These are phyloP conservation scores for Erpetoichthys calabaricus DNA, from an alignment of 2,797 vertebrate species.

Conservation along the genomic window DNA sequence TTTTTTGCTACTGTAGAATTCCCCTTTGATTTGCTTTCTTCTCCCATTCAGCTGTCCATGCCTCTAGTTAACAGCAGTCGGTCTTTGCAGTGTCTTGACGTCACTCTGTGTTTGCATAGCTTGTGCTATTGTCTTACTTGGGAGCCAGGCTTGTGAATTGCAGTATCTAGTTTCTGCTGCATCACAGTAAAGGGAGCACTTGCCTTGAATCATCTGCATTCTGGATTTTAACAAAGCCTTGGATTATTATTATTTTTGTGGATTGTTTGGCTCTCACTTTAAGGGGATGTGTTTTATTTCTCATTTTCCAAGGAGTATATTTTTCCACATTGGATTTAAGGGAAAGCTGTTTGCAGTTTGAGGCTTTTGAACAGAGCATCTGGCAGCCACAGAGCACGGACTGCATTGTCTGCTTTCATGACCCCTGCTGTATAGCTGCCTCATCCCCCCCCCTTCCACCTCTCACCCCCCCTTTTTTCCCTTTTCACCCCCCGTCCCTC, in stretches of 20 bases:
- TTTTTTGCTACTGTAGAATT: conserved; percentile 52
- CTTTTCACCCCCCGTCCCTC: conserved; percentile 31
- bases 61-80: conserved; percentile 47
- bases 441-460: conserved; percentile 56
- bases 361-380: conserved; percentile 39
- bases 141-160: conserved; percentile 51
- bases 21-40: conserved; percentile 37
- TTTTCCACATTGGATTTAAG: conserved; percentile 19
- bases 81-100: conserved; percentile 68
- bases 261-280: conserved; percentile 16
- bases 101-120: conserved; percentile 69
- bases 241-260: conserved; percentile 12
- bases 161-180: conserved; percentile 44
- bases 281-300: background rate
- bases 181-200: conserved; percentile 29
- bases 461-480: conserved; percentile 27
- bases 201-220: conserved; percentile 27
- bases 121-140: conserved; percentile 72
- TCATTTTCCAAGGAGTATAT: conserved; percentile 3
- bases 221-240: conserved; percentile 46
- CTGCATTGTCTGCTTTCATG: conserved; percentile 89
- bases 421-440: conserved; percentile 81
- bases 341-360: conserved; percentile 26
- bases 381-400: conserved; percentile 61
- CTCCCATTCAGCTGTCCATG: conserved; percentile 38